These are phyloP conservation scores for Battus philenor DNA, from an alignment of 1,140 invertebrate species.

Conservation along the genomic window DNA sequence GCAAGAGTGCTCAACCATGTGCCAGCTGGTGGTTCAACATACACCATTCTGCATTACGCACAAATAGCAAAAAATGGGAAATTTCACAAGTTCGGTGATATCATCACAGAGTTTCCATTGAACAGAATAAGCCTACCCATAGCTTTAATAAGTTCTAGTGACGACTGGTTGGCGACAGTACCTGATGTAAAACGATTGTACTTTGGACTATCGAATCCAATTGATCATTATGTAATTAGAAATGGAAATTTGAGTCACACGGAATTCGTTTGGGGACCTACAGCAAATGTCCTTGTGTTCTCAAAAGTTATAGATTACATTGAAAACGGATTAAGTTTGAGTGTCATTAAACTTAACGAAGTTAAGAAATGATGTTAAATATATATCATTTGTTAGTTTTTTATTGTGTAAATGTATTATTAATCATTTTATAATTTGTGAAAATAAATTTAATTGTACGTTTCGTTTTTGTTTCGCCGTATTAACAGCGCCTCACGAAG, in stretches of 20 bases:
- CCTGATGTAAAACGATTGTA: constrained; percentile 48
- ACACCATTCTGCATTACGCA: constrained; percentile 83
- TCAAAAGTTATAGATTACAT: constrained; percentile 41
- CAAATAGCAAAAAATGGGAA: constrained; percentile 78
- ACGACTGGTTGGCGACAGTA: constrained; percentile 82
- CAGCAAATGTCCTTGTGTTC: constrained; percentile 35
- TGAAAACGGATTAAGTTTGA: constrained; percentile 23
- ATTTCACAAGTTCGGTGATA: constrained; percentile 81
- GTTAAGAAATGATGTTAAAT: too few relatives aligned
- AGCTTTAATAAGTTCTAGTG: constrained; percentile 80
- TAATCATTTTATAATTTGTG: too few relatives aligned
- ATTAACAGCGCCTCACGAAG: too few relatives aligned
- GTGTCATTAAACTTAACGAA: constrained; percentile 29
- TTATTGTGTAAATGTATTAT: too few relatives aligned
- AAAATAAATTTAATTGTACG: too few relatives aligned
- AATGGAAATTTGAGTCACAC: constrained; percentile 42
- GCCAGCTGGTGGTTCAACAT: constrained; percentile 87
- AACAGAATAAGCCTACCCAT: constrained; percentile 79
- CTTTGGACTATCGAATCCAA: constrained; percentile 38
- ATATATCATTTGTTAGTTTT: too few relatives aligned
- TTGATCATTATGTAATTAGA: constrained; percentile 44
- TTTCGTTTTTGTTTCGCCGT: too few relatives aligned
- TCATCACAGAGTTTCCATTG: constrained; percentile 78
- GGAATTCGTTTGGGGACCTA: constrained; percentile 49
- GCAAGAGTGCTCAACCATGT: constrained; percentile 82